Percentiles rank a stretch among this genome's conserved stretches.
These are phyloP conservation scores for Taenaris catops DNA, from an alignment of 2,888 invertebrate genomes.

Conservation along the genomic window DNA sequence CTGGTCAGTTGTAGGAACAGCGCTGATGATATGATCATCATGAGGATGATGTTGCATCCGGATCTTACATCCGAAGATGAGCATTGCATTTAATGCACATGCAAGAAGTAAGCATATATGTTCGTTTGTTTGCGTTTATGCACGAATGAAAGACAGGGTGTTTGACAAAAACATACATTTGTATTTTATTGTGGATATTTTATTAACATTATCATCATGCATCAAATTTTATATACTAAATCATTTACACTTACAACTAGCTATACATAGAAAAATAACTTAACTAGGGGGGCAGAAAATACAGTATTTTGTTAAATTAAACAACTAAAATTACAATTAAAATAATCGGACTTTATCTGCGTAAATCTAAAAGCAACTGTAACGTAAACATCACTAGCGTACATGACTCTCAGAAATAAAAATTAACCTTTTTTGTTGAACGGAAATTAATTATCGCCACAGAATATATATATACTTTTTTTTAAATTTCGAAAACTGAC, in stretches of 20 bases:
- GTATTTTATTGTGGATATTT: conserved; percentile 78
- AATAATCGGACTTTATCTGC: conserved; percentile 68
- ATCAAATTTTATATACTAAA: conserved; percentile 78
- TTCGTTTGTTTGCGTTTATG: conserved; percentile 25
- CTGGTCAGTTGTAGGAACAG: too few relatives aligned
- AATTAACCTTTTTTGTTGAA: conserved; percentile 33
- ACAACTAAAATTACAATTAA: conserved; percentile 66
- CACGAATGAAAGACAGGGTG: conserved; percentile 1
- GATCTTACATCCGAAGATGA: too few relatives aligned
- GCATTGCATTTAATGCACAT: too few relatives aligned
- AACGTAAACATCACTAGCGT: conserved; percentile 59
- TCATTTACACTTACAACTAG: conserved; percentile 79
- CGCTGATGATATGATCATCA: too few relatives aligned
- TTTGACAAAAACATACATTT: conserved; percentile 32
- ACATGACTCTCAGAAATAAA: conserved; percentile 66
- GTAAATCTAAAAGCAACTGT: conserved; percentile 68
- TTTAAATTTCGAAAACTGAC: too few relatives aligned
- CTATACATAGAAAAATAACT: conserved; percentile 80
- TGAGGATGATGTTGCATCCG: too few relatives aligned
- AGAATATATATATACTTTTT: too few relatives aligned
- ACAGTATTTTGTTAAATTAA: conserved; percentile 74
- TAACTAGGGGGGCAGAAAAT: conserved; percentile 76
- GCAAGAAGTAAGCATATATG: too few relatives aligned
- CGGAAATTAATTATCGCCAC: too few relatives aligned
- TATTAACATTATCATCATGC: conserved; percentile 80